These are phyloP conservation scores for Pleuronectes platessa DNA, from an alignment of 2,113 vertebrate species.

Conservation along the genomic window DNA sequence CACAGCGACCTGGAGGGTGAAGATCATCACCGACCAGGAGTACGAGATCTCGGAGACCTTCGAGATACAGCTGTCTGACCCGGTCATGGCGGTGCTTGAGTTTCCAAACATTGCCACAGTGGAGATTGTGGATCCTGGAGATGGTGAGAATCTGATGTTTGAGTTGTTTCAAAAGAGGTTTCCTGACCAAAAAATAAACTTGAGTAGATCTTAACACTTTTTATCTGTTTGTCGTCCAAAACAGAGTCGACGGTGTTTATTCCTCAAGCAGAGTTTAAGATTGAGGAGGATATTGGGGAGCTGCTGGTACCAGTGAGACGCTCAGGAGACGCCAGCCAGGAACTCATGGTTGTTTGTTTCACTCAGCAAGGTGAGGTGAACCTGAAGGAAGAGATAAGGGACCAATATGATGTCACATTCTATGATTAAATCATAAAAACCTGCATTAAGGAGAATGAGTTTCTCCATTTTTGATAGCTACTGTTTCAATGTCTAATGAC, in stretches of 20 bases:
- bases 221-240: constrained; percentile 39
- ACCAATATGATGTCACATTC: too few species aligned
- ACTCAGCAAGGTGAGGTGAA: constrained; percentile 84
- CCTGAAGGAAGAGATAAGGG: background rate
- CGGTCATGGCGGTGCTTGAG: constrained; percentile 87
- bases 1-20: constrained; percentile 85
- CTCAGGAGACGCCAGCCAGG: constrained; percentile 86
- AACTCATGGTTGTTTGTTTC: constrained; percentile 87
- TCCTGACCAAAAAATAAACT: background rate
- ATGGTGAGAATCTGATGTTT: constrained; percentile 76
- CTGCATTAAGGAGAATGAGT: too few species aligned
- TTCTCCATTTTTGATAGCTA: too few species aligned
- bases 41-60: constrained; percentile 90
- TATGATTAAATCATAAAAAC: too few species aligned
- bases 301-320: constrained; percentile 84
- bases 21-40: constrained; percentile 86
- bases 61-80: constrained; percentile 87
- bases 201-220: background rate
- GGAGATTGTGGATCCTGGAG: constrained; percentile 89
- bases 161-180: background rate
- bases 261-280: constrained; percentile 84
- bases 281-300: constrained; percentile 87
- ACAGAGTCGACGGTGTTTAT: constrained; percentile 89
- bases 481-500: background rate
- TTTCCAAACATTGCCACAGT: constrained; percentile 82